phyloP scores from a whole-genome alignment of 2,888 invertebrate genomes.

The Torymus aiolomorphi region DNA sequence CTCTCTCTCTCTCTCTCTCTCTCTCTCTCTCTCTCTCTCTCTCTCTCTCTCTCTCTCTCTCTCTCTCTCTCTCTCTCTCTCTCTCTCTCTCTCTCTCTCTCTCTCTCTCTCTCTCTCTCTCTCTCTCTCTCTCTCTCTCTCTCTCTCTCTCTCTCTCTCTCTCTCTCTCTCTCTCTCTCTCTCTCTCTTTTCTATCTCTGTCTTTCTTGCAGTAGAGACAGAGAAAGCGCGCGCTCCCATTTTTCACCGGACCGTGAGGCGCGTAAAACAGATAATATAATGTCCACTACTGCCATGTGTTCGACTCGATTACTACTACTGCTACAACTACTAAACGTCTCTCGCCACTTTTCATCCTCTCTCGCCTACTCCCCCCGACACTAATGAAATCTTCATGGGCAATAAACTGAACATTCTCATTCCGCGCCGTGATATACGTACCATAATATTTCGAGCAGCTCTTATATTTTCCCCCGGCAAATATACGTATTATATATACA shows the following conservation, averaged over 20 bases:
- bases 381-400: too few relatives aligned
- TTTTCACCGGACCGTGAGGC: not conserved
- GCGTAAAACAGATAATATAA: too few relatives aligned
- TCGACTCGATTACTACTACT: too few relatives aligned
- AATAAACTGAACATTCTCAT: too few relatives aligned
- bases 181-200: slow-evolving; percentile 19
- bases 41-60: slow-evolving; percentile 2
- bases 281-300: too few relatives aligned
- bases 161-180: not conserved
- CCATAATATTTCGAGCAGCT: too few relatives aligned
- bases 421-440: too few relatives aligned
- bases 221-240: not conserved
- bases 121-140: slow-evolving; percentile 12
- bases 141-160: not conserved
- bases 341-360: too few relatives aligned
- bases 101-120: not conserved
- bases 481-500: too few relatives aligned
- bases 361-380: too few relatives aligned
- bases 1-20: slow-evolving; percentile 16
- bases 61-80: not conserved
- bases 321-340: too few relatives aligned
- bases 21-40: slow-evolving; percentile 2
- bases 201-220: not conserved
- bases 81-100: slow-evolving; percentile 8
- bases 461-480: too few relatives aligned